Base-by-base conservation (phyloP, 1,140 invertebrate species). In the Zophobas atratus region DNA sequence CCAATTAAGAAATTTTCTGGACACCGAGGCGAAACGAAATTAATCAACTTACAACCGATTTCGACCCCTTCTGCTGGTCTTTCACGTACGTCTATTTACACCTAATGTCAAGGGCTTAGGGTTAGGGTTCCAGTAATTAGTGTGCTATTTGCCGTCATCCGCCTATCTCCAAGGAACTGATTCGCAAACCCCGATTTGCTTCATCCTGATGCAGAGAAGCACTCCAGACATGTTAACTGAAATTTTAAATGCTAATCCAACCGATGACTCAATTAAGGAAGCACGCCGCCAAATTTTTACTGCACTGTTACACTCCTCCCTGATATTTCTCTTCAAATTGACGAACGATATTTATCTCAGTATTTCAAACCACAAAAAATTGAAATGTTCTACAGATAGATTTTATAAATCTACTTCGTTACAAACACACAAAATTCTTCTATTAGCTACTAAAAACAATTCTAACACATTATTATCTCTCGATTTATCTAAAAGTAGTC, bases 81-180 rank as follows among this genome's bases (percentile, higher is more conserved):
- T 73, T 73, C 71, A 73, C 39, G 71, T 73, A 56, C 71, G 36
- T 73, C 71, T 73, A 73, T 73, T 73, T 73, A 73, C 71, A 73
- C 71, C 71, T 73, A 73, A 73, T 73, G 71, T 73, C 71, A 73
- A 56, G 71, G 49, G 71, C 71, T 56, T 73, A 56, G 49, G 49
- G 49, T 56, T 73, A 53, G 71, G 49, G 48, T 73, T 36, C 49
- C 34, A 48, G 71, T 55, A 73, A 73, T 73, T 73, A 73, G 71
- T 73, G 51, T 55, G 48, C 71, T 73, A 73, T 73, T 73, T 55
- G 71, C 71, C 71, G 71, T 73, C 71, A 73, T 41, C 71, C 71
- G 71, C 51, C 55, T 56, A 73, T 73, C 49, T 73, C 49, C n/a
- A 43, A 55, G 71, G 55, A 56, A 73, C 38, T 73, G 71, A 73